phyloP scores from a whole-genome alignment of 2,888 invertebrate genomes.

The Aradus depressus region DNA sequence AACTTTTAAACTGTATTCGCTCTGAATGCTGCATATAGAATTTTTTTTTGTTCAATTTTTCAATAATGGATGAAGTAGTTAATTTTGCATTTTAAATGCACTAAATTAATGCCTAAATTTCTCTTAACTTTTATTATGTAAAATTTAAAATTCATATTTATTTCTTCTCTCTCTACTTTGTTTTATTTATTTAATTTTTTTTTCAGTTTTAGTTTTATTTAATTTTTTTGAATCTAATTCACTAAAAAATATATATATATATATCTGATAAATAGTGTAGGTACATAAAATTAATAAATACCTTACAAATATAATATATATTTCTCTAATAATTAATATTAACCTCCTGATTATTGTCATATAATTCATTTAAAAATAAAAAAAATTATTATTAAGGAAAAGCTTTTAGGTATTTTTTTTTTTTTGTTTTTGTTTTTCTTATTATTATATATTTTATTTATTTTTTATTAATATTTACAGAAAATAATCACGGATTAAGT shows the following conservation, averaged over 20 bases:
- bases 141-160: not conserved
- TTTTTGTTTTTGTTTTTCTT: too few relatives aligned
- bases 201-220: not conserved
- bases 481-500: too few relatives aligned
- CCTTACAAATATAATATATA: too few relatives aligned
- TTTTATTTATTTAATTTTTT: not conserved
- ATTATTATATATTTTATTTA: too few relatives aligned
- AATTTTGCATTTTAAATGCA: conserved; percentile 12
- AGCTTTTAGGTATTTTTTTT: too few relatives aligned
- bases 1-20: conserved; percentile 7
- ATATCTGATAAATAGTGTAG: too few relatives aligned
- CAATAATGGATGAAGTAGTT: conserved; percentile 19
- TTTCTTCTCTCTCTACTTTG: not conserved
- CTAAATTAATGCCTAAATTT: not conserved
- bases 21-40: conserved; percentile 19
- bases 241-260: too few relatives aligned
- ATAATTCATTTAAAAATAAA: not conserved
- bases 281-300: too few relatives aligned
- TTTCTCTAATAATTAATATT: too few relatives aligned
- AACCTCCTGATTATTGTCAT: not conserved
- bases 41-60: conserved; percentile 6
- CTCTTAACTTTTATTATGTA: not conserved
- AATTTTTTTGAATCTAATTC: conserved; percentile 1
- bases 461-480: too few relatives aligned
- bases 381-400: too few relatives aligned